phyloP scores from a whole-genome alignment of 2,888 invertebrate genomes.

The Sinodicranocentrus sp. region DNA sequence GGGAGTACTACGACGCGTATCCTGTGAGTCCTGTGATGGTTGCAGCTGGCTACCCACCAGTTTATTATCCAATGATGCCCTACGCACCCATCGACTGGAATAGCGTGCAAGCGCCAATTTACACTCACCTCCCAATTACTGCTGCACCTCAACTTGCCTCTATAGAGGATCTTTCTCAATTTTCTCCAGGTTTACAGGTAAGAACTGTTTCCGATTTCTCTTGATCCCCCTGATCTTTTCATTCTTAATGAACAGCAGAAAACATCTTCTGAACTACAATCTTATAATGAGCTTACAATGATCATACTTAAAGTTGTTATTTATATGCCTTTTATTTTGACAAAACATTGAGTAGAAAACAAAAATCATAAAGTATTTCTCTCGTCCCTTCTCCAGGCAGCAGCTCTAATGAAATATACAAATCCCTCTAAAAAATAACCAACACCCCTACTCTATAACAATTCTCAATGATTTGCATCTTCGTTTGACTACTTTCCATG shows the following conservation, averaged over 20 bases:
- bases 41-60: conserved; percentile 73
- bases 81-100: conserved; percentile 76
- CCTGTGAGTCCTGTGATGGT: conserved; percentile 76
- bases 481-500: background rate
- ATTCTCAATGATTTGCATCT: background rate
- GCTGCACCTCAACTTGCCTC: conserved; percentile 52
- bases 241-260: conserved; percentile 1
- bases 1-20: conserved; percentile 76
- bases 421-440: background rate
- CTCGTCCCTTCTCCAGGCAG: conserved; percentile 67
- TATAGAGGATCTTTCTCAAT: conserved; percentile 54
- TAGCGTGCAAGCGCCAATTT: conserved; percentile 74
- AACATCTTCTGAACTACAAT: background rate
- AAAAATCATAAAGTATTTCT: conserved; percentile 10
- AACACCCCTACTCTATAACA: background rate
- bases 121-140: conserved; percentile 59
- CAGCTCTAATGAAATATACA: conserved; percentile 28
- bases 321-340: too few species aligned
- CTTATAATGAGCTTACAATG: too few species aligned
- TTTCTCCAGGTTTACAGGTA: conserved; percentile 70
- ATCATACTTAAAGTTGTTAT: too few species aligned
- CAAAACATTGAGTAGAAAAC: background rate
- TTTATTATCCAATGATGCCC: conserved; percentile 75
- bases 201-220: conserved; percentile 23
- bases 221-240: conserved; percentile 10